phyloP scores from a whole-genome alignment of 2,113 vertebrate genomes.

The Meleagris gallopavo region DNA sequence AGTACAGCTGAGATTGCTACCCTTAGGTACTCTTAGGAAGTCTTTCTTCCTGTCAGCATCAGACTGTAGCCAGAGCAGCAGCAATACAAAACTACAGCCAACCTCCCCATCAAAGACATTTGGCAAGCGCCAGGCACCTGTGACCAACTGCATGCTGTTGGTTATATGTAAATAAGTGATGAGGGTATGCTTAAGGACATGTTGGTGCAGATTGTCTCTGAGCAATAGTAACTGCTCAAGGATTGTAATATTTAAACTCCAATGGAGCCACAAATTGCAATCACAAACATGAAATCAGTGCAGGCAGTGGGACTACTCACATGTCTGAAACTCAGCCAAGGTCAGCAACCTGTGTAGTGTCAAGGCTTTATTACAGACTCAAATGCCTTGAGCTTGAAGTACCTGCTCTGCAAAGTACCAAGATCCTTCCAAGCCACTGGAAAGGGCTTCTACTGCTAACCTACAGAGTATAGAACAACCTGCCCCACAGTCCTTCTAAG shows the following conservation, averaged over 20 bases:
- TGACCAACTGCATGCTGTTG: not conserved
- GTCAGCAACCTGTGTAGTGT: not conserved
- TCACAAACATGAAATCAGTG: not conserved
- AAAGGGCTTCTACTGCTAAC: not conserved
- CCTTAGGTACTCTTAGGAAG: not conserved
- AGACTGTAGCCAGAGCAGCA: not conserved
- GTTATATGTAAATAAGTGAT: not conserved
- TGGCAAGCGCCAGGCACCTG: not conserved
- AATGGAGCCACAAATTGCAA: not conserved
- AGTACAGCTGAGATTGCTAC: not conserved
- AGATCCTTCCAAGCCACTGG: not conserved
- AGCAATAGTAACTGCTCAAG: not conserved
- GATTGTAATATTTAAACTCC: not conserved
- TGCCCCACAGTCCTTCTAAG: rapidly evolving
- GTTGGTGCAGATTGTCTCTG: not conserved
- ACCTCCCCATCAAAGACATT: not conserved
- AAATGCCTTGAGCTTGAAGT: not conserved
- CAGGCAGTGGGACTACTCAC: not conserved
- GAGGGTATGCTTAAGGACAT: not conserved
- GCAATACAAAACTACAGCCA: not conserved
- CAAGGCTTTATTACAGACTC: not conserved
- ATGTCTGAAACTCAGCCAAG: not conserved
- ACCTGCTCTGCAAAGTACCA: not conserved
- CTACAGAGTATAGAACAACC: not conserved
- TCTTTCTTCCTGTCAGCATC: not conserved